Conservation (phyloP, 2,888 invertebrate genomes). For the Nomada lathburiana region DNA sequence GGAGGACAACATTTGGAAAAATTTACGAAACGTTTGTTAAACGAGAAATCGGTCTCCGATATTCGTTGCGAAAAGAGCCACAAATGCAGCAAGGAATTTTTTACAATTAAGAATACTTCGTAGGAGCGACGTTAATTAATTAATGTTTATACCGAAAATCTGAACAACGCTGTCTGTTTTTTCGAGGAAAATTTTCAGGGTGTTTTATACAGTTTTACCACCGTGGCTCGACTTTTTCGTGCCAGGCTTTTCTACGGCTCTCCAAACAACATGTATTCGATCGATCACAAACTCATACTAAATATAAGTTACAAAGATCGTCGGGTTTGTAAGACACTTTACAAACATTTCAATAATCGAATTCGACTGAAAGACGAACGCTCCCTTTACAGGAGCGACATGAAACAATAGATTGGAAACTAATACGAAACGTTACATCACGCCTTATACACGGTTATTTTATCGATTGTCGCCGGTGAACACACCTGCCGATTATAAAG, state of each 20-base stretch:
- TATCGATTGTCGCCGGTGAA: constrained; percentile 21
- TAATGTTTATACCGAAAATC: constrained; percentile 20
- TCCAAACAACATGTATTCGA: constrained; percentile 49
- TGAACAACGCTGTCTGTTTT: constrained; percentile 20
- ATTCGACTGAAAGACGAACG: constrained; percentile 17
- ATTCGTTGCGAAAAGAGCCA: background rate
- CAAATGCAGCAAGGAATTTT: constrained; percentile 11
- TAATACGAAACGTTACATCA: constrained; percentile 23
- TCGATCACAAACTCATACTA: constrained; percentile 46
- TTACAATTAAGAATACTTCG: constrained; percentile 2
- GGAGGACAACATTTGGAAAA: background rate
- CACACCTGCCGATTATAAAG: constrained; percentile 34
- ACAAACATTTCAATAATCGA: constrained; percentile 44
- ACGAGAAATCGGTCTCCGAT: background rate
- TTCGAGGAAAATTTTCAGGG: constrained; percentile 55
- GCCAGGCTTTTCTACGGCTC: constrained; percentile 57
- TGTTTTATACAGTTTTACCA: constrained; percentile 67
- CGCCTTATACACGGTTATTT: constrained; percentile 41
- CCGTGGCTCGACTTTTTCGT: constrained; percentile 60
- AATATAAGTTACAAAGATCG: constrained; percentile 31
- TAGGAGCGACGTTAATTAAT: background rate
- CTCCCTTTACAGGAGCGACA: constrained; percentile 50
- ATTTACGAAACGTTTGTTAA: background rate
- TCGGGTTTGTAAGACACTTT: constrained; percentile 50
- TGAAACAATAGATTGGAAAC: constrained; percentile 39